Evolutionary conservation across 2,888 invertebrate genomes (phyloP), one percentile per base, ranked within the genome.

Genomic region (Dione juno): DNA sequence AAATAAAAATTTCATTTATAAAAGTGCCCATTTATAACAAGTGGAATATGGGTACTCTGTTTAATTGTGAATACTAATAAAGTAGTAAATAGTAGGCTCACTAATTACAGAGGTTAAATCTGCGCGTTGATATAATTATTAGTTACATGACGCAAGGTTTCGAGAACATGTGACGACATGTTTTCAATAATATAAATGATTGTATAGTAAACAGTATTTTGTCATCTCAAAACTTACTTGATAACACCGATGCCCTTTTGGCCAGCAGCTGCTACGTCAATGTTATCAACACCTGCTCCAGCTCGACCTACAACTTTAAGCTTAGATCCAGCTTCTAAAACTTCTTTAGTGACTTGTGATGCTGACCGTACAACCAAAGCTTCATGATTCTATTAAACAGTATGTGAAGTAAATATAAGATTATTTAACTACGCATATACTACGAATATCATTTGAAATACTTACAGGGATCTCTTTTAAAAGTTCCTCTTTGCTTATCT

Each of bases 211-310:
- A 59, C 7, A 37, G 6, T 37, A 16, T 54, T n/a, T 54, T 37
- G 10, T 37, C 37, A 19, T 35, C 35, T 16, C 9, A 9, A 63
- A 37, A 64, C 96, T 95, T 94, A 99, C 99, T 99, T 99, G 83
- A 99, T 95, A 59, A 99, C 99, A 75, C 98, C 94, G 77, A 99
- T 94, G 77, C 97, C 97, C 78, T 95, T 95, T 76, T 94, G 94
- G 0, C 97, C 98, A 6, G 99, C 99, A 8, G 97, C 96, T 50
- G 94, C 90, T 57, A 98, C 95, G 85, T 99, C 98, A 75, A 99
- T 99, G 89, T 99, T 99, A 91, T 99, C 99, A 6, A 99, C 98
- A 5, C 99, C 99, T 1, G 99, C 99, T 8, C 99, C 99, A n/a
- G 99, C 99, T 57, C 99, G 95, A 14, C 98, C 99, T 53, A 99